These are phyloP conservation scores for Conus ventricosus DNA, from an alignment of 1,140 invertebrate genomes.

Conservation along the genomic window DNA sequence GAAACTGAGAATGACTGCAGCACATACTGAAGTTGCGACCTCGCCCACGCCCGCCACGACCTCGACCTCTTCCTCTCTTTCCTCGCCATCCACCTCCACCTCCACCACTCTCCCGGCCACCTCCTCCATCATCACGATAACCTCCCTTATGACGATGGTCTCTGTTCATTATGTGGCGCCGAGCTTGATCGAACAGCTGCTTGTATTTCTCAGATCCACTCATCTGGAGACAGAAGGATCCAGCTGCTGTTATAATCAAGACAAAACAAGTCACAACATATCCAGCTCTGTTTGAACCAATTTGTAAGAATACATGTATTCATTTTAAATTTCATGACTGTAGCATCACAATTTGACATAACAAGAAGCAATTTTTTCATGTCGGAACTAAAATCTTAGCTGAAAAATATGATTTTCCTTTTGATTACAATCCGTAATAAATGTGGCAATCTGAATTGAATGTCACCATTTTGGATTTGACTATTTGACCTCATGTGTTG, in stretches of 20 bases:
- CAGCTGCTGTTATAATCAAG: not conserved
- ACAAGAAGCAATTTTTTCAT: no score
- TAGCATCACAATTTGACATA: no score
- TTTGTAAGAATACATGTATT: no score
- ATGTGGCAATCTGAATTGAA: no score
- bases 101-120: not conserved
- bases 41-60: not conserved
- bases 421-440: no score
- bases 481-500: no score
- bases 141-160: not conserved
- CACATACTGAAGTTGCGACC: not conserved
- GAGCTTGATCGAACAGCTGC: slow-evolving; percentile 5
- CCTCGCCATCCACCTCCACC: not conserved
- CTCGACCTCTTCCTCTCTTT: not conserved
- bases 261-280: no score
- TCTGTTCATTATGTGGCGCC: not conserved
- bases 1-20: not conserved
- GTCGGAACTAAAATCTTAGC: no score
- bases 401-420: no score
- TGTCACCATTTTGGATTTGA: no score
- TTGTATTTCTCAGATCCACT: not conserved
- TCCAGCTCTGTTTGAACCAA: no score
- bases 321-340: no score
- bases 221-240: not conserved
- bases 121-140: not conserved